Evolutionary conservation across 64 coral and sea anemone genomes (phyloP), one percentile per base, ranked within the genome.

Genomic region (Montipora cactus): DNA sequence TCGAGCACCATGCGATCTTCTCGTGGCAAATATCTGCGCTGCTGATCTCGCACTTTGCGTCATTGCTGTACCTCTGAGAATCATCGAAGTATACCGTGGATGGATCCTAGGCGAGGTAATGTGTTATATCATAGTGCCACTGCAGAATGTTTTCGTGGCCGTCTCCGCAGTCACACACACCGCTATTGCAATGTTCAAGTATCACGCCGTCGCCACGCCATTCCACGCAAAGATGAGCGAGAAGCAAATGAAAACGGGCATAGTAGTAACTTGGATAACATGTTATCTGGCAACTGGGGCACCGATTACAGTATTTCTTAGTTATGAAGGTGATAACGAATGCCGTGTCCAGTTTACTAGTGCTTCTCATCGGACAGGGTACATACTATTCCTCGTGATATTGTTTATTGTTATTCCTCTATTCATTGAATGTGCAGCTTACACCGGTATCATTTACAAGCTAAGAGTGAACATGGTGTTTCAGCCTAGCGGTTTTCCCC

Each of bases 111-210:
- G 95, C 5, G 44, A 91, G 3, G 66, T 72, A 5, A 67, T 94
- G 81, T 97, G 95, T 13, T 76, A 59, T 49, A 59, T 94, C 4
- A 12, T 97, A 4, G 81, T 49, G 4, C 95, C 95, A 8, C 66
- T 97, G 14, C 91, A 94, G 57, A 88, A 97, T 81, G 92, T 97
- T 14, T 97, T 97, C 22, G 79, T 90, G 5, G 76, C 47, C 5
- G 95, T 94, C 5, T 97, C 95, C 19, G 92, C 94, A 3, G 14
- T 97, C 18, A 82, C 95, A 3, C 95, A 97, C 4, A 97, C 95
- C 19, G 72, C 73, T 8, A 97, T 97, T n/a, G 95, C 95, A 3
- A 2, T 97, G 13, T 92, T 94, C 11, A 87, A 92, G 59, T 74
- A 97, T 51, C 92, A 92, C 57, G 95, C 92, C 18, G 94, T 97